Percentiles rank a stretch among this genome's conserved stretches.
phyloP scores from a whole-genome alignment of 2,113 vertebrate genomes.

The Ascaphus truei region DNA sequence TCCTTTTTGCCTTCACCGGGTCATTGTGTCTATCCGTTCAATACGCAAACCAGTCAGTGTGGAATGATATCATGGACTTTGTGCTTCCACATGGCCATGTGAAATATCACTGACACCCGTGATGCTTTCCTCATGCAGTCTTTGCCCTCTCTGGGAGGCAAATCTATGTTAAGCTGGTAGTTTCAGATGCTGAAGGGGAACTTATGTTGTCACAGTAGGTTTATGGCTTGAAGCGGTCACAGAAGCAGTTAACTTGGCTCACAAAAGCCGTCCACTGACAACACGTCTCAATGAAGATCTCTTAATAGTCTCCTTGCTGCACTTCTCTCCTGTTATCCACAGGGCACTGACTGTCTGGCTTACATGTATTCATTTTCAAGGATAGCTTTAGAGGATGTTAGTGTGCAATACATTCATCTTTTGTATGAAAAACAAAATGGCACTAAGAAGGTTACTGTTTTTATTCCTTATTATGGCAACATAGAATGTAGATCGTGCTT shows the following conservation, averaged over 20 bases:
- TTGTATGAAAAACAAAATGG: no score
- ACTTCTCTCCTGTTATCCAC: no score
- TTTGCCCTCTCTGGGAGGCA: not conserved
- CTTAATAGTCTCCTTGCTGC: no score
- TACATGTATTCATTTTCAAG: not conserved
- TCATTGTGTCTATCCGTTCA: not conserved
- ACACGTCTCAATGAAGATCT: no score
- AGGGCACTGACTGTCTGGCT: not conserved
- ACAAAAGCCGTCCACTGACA: no score
- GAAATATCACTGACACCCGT: not conserved
- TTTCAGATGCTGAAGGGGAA: not conserved
- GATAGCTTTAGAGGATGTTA: no score
- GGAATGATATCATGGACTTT: not conserved
- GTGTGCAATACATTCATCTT: no score
- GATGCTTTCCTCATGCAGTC: not conserved
- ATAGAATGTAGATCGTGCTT: no score
- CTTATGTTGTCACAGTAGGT: not conserved
- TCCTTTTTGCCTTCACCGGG: not conserved
- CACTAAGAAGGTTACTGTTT: no score
- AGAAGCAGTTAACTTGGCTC: not conserved
- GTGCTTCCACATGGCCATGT: constrained; percentile 21
- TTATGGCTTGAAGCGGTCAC: not conserved
- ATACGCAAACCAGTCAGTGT: not conserved
- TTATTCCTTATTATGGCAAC: no score
- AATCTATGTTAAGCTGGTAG: not conserved